These are phyloP conservation scores for Drosophila mulleri DNA, from an alignment of 2,888 invertebrate genomes.

Conservation along the genomic window DNA sequence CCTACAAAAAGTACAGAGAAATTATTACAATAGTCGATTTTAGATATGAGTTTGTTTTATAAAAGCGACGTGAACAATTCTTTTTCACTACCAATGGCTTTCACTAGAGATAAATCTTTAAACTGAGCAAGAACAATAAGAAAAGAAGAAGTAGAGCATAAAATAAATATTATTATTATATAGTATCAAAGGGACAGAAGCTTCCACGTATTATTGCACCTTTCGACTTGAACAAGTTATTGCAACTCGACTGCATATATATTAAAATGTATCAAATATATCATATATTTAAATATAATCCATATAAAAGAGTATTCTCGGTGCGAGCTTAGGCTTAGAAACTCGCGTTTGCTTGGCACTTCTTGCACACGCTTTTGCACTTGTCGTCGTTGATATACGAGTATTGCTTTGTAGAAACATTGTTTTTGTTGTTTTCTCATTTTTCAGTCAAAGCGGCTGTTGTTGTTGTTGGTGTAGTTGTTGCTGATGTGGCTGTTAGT, in stretches of 20 bases:
- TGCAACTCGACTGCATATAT: background rate
- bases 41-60: too few species aligned
- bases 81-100: too few species aligned
- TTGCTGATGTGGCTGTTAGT: slow-evolving; percentile 28
- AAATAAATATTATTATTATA: too few species aligned
- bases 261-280: background rate
- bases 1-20: too few species aligned
- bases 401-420: slow-evolving; percentile 46
- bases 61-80: too few species aligned
- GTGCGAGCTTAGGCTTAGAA: background rate
- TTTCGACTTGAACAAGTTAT: too few species aligned
- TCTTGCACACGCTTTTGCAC: slow-evolving; percentile 72
- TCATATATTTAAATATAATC: background rate
- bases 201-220: too few species aligned
- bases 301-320: slow-evolving; percentile 11
- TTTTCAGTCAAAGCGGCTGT: slow-evolving; percentile 17
- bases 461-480: slow-evolving; percentile 17
- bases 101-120: too few species aligned
- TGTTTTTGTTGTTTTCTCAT: slow-evolving; percentile 37
- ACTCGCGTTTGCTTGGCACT: slow-evolving; percentile 42
- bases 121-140: too few species aligned
- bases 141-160: too few species aligned
- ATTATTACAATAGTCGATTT: too few species aligned
- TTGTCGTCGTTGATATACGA: slow-evolving; percentile 57
- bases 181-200: too few species aligned